These are phyloP conservation scores for Cochlearius cochlearius DNA, from an alignment of 2,113 vertebrate species.

Conservation along the genomic window DNA sequence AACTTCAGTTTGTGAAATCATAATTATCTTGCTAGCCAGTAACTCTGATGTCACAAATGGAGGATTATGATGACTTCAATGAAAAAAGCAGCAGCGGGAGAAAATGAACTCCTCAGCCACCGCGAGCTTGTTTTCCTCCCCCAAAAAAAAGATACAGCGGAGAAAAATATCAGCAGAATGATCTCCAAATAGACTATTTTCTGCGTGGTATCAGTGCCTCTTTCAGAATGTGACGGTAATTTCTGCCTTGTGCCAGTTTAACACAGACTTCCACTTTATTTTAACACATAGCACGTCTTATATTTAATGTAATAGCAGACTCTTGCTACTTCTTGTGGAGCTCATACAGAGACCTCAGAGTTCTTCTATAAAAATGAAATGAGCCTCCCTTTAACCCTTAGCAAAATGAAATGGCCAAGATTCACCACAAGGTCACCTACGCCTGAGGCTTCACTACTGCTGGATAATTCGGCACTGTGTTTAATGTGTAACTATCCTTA, in stretches of 20 bases:
- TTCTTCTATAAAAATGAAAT: constrained; percentile 13
- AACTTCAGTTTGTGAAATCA: constrained; percentile 62
- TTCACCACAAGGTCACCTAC: background rate
- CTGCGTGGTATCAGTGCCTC: background rate
- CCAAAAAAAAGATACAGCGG: background rate
- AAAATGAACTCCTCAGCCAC: constrained; percentile 51
- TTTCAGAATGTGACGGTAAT: constrained; percentile 36
- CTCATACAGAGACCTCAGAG: background rate
- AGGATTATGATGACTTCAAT: constrained; percentile 60
- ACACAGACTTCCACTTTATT: constrained; percentile 35
- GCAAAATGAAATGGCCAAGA: background rate
- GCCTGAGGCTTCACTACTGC: background rate
- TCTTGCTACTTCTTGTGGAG: background rate
- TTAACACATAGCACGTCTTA: background rate
- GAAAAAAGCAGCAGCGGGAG: constrained; percentile 41
- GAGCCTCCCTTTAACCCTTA: background rate
- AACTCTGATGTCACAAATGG: constrained; percentile 66
- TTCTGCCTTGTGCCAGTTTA: constrained; percentile 26
- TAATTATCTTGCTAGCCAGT: constrained; percentile 47
- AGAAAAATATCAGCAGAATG: constrained; percentile 37
- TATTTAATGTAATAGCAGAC: background rate
- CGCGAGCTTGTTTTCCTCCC: background rate
- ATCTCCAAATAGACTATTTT: constrained; percentile 51
- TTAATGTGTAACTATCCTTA: background rate
- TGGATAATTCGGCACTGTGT: background rate